Evolutionary conservation across 2,888 invertebrate species (phyloP).

Genomic region (Sepiola atlantica): DNA sequence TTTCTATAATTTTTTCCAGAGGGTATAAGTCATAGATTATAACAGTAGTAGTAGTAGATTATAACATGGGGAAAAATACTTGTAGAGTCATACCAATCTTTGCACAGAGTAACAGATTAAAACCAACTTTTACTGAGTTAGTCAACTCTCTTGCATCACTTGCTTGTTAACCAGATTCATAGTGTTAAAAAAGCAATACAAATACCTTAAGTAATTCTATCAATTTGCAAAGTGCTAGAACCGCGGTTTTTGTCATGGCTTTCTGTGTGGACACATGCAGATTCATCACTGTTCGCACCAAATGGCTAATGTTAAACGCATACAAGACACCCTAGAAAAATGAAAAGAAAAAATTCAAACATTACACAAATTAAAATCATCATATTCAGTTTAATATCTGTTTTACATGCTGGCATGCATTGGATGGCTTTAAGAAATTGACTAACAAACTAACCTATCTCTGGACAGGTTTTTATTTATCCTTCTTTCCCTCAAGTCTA

Average conservation of each 20-base stretch:
- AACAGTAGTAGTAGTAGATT: too few relatives aligned
- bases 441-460: too few relatives aligned
- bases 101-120: not conserved
- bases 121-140: not conserved
- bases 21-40: too few relatives aligned
- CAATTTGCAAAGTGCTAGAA: slow-evolving; percentile 85
- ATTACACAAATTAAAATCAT: not conserved
- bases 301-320: slow-evolving; percentile 81
- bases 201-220: slow-evolving; percentile 84
- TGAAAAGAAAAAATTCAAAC: not conserved
- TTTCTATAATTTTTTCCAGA: too few relatives aligned
- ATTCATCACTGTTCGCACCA: slow-evolving; percentile 80
- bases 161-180: not conserved
- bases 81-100: not conserved
- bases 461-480: too few relatives aligned
- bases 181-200: not conserved
- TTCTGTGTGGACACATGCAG: slow-evolving; percentile 83
- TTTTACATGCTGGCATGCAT: too few relatives aligned
- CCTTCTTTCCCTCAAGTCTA: too few relatives aligned
- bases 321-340: slow-evolving; percentile 80
- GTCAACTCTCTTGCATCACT: not conserved
- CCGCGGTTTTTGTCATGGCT: slow-evolving; percentile 85
- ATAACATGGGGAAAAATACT: not conserved
- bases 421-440: too few relatives aligned
- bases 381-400: too few relatives aligned